These are phyloP conservation scores for Oxytorus armatus DNA, from an alignment of 2,888 invertebrate species.

Conservation along the genomic window DNA sequence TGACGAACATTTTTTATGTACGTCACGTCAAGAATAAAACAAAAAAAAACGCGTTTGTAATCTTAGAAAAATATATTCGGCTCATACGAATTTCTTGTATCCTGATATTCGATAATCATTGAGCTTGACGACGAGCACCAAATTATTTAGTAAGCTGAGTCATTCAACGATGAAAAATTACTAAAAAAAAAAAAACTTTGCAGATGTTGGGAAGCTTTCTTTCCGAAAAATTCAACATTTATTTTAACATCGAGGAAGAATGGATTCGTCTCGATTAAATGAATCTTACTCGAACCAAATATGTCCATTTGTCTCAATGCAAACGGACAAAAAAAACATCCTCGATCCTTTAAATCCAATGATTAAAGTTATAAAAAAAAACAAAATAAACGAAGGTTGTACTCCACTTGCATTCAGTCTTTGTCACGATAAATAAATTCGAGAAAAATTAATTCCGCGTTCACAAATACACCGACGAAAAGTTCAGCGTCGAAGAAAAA, in stretches of 20 bases:
- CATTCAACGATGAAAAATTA: too few relatives aligned
- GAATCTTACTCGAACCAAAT: too few relatives aligned
- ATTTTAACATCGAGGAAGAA: neutral
- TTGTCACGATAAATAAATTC: constrained; percentile 78
- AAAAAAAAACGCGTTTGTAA: constrained; percentile 49
- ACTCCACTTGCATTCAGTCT: constrained; percentile 81
- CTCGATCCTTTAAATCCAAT: neutral
- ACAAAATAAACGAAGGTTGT: constrained; percentile 74
- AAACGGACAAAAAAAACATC: neutral
- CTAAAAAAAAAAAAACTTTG: neutral
- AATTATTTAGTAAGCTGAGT: constrained; percentile 16
- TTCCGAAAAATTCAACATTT: neutral
- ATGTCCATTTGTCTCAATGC: neutral
- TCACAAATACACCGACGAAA: constrained; percentile 2
- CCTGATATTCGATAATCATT: constrained; percentile 33
- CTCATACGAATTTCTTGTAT: constrained; percentile 16
- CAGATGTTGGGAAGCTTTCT: neutral
- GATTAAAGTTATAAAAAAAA: neutral
- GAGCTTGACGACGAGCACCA: constrained; percentile 32
- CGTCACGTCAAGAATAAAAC: constrained; percentile 13
- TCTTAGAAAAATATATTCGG: constrained; percentile 1
- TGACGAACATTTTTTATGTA: neutral
- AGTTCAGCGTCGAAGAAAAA: constrained; percentile 65
- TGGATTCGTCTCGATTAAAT: neutral
- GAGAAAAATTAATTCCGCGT: constrained; percentile 65